phyloP scores from a whole-genome alignment of 2,113 vertebrate genomes.

The Lethenteron reissneri region DNA sequence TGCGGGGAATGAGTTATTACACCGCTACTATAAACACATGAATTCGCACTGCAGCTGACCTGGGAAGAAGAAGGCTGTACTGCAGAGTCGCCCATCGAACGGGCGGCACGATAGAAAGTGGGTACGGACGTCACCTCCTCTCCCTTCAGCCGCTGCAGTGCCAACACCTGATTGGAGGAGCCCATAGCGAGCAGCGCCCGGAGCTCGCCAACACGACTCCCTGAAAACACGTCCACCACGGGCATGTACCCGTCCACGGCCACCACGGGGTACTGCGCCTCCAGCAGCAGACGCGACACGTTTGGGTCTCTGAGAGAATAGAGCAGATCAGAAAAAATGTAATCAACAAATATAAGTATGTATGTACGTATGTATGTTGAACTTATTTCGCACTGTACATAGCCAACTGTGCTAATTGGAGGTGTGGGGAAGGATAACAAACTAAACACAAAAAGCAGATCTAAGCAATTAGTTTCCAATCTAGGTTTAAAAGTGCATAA shows the following conservation, averaged over 20 bases:
- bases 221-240: conserved; percentile 51
- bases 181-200: conserved; percentile 66
- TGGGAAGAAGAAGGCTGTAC: not conserved
- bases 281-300: conserved; percentile 43
- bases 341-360: not conserved
- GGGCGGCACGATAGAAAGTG: conserved; percentile 22
- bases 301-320: conserved; percentile 34
- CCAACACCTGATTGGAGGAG: conserved; percentile 39
- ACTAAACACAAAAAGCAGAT: not conserved
- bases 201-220: conserved; percentile 39
- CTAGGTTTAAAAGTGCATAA: not conserved
- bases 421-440: not conserved
- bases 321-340: not conserved
- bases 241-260: conserved; percentile 62
- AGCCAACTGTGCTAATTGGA: not conserved
- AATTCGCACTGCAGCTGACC: not conserved
- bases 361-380: not conserved
- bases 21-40: not conserved
- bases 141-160: conserved; percentile 41
- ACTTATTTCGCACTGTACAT: not conserved
- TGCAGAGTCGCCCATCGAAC: conserved; percentile 29
- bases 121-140: conserved; percentile 21
- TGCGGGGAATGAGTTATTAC: not conserved
- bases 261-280: conserved; percentile 65
- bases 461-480: not conserved